Conservation (phyloP, 2,888 invertebrate species). For the Archips xylosteana region DNA sequence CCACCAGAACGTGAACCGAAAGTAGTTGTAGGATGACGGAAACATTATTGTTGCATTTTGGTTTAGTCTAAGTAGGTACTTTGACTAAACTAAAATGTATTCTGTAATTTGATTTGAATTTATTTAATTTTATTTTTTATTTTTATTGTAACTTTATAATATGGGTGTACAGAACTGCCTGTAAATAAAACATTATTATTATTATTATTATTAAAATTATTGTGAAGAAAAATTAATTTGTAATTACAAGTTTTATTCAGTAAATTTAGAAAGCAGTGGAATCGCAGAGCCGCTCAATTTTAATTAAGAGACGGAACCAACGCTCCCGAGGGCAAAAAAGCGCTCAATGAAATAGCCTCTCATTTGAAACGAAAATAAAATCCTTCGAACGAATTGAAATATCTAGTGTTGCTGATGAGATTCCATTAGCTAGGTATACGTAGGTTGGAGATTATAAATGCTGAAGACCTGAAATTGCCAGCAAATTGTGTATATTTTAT, state of each 20-base stretch:
- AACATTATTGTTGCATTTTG: no score
- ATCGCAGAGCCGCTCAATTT: conserved; percentile 51
- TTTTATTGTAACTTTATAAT: no score
- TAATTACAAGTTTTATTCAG: conserved; percentile 71
- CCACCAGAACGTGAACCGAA: no score
- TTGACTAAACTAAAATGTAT: no score
- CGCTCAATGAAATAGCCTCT: conserved; percentile 55
- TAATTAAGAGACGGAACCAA: conserved; percentile 64
- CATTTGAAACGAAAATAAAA: conserved; percentile 59
- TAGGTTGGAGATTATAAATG: background rate
- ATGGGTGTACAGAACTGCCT: no score
- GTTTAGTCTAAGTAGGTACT: no score
- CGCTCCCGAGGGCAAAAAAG: conserved; percentile 48
- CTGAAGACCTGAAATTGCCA: background rate
- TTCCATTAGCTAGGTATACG: conserved; percentile 20
- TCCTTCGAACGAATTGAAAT: conserved; percentile 48
- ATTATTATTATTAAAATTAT: no score
- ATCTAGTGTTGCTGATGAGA: conserved; percentile 48
- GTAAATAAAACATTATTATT: no score
- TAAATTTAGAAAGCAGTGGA: conserved; percentile 64
- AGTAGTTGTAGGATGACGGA: no score
- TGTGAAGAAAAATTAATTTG: conserved; percentile 58
- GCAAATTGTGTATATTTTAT: no score
- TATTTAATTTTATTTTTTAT: no score
- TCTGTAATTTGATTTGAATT: no score